phyloP scores from a whole-genome alignment of 2,113 vertebrate genomes.

The Strigops habroptila region DNA sequence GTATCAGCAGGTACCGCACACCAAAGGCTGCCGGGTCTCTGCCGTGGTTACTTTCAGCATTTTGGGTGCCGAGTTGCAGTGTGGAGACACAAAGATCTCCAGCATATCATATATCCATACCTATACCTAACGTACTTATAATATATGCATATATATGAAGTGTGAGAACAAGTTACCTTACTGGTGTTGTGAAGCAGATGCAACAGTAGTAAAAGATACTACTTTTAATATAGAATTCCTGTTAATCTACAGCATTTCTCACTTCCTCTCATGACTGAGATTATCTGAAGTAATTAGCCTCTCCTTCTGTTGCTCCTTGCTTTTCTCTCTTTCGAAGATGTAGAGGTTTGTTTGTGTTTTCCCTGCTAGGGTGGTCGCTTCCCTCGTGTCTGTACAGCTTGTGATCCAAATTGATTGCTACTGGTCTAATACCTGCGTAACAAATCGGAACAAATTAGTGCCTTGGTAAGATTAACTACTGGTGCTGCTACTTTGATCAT shows the following conservation, averaged over 20 bases:
- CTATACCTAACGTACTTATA: background rate
- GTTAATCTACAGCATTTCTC: background rate
- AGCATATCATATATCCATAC: fast-evolving
- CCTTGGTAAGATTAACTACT: background rate
- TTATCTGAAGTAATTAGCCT: background rate
- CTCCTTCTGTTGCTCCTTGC: background rate
- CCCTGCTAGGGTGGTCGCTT: background rate
- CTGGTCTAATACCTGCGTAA: background rate
- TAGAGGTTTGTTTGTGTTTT: background rate
- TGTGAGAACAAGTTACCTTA: background rate
- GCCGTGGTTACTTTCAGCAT: fast-evolving
- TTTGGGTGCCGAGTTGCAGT: background rate
- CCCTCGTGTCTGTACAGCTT: background rate
- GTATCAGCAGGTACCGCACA: background rate
- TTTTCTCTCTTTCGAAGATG: background rate
- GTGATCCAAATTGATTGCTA: background rate
- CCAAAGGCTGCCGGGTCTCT: background rate
- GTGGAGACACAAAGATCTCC: background rate
- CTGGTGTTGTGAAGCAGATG: background rate
- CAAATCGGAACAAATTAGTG: background rate
- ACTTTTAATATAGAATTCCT: background rate
- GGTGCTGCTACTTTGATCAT: background rate
- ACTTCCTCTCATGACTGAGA: background rate
- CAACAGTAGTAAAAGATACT: background rate
- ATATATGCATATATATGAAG: no score